phyloP scores from a whole-genome alignment of 2,888 invertebrate species.

The Cosmia pyralina region DNA sequence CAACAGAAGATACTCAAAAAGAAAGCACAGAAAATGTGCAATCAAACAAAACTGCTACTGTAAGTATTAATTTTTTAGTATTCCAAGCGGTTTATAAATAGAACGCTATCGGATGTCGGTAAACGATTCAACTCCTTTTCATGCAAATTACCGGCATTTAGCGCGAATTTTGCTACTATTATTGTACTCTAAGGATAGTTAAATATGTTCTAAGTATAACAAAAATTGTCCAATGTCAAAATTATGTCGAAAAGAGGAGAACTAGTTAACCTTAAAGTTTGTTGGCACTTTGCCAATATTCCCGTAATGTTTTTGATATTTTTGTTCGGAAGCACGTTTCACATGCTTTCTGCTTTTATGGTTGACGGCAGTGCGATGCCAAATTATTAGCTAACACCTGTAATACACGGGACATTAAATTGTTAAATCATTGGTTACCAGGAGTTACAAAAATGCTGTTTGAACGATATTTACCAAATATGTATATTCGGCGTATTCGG shows the following conservation, averaged over 20 bases:
- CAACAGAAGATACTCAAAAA: constrained; percentile 77
- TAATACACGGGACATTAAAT: constrained; percentile 37
- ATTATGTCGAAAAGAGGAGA: constrained; percentile 61
- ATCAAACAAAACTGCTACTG: constrained; percentile 73
- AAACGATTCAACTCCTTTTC: constrained; percentile 62
- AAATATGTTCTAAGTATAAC: constrained; percentile 16
- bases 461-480: constrained; percentile 35
- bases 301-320: constrained; percentile 86
- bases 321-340: constrained; percentile 84
- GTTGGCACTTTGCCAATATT: constrained; percentile 83
- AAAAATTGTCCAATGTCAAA: constrained; percentile 17
- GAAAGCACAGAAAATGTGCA: constrained; percentile 74
- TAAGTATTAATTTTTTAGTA: constrained; percentile 71
- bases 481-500: constrained; percentile 6
- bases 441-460: constrained; percentile 13
- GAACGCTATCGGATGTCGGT: constrained; percentile 84
- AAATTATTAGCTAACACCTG: constrained; percentile 54
- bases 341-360: constrained; percentile 83
- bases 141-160: constrained; percentile 41
- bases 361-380: constrained; percentile 75
- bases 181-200: constrained; percentile 1
- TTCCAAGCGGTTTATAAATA: constrained; percentile 81
- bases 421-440: constrained; percentile 37
- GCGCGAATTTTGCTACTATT: constrained; percentile 4
- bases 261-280: constrained; percentile 81